Conservation (phyloP, 2,797 vertebrate genomes). For the Echeneis naucrates region DNA sequence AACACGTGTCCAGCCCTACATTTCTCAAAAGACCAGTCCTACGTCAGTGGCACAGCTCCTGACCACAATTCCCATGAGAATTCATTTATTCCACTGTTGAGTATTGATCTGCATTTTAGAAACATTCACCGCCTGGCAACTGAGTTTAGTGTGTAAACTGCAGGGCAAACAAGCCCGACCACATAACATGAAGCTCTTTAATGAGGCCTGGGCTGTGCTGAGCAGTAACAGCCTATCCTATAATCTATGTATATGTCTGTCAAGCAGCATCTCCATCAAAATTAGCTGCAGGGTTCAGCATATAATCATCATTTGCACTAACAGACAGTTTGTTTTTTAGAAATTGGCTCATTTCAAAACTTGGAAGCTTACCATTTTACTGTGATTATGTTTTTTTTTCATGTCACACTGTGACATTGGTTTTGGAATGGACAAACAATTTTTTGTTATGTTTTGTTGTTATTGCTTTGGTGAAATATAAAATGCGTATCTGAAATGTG, state of each 20-base stretch:
- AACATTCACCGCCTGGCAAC: conserved; percentile 73
- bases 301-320: conserved; percentile 42
- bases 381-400: background rate
- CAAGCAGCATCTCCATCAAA: conserved; percentile 64
- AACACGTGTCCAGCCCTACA: conserved; percentile 25
- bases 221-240: conserved; percentile 48
- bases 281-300: conserved; percentile 30
- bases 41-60: conserved; percentile 68
- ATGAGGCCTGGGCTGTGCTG: conserved; percentile 56
- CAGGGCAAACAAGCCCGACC: conserved; percentile 73
- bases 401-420: background rate
- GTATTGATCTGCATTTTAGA: conserved; percentile 74
- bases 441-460: background rate
- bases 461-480: background rate
- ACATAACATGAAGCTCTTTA: conserved; percentile 64
- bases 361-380: background rate
- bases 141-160: conserved; percentile 67
- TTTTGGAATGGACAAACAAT: background rate
- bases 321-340: conserved; percentile 18
- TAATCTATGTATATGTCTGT: conserved; percentile 69
- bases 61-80: conserved; percentile 66
- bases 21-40: conserved; percentile 49
- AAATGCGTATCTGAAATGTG: background rate
- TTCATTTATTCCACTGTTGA: conserved; percentile 70
- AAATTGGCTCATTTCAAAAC: conserved; percentile 12